These are phyloP conservation scores for Stenotaenia linearis DNA, from an alignment of 2,888 invertebrate genomes.

Conservation along the genomic window DNA sequence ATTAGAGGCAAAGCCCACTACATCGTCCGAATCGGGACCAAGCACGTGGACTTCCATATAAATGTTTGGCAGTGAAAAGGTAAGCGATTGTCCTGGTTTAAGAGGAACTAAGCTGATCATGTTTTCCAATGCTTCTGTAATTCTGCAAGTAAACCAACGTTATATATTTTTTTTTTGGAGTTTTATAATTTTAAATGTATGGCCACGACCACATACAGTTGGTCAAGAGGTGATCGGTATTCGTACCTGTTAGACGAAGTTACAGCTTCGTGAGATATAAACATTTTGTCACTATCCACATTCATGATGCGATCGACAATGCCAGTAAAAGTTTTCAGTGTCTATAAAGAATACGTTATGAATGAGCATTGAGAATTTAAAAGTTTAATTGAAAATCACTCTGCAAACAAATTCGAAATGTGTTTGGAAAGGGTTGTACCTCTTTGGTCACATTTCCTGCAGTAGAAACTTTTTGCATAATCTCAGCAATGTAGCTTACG, in stretches of 20 bases:
- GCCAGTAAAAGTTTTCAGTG: neutral
- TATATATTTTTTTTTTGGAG: too few relatives aligned
- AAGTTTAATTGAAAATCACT: too few relatives aligned
- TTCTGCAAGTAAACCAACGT: too few relatives aligned
- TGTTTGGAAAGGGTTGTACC: neutral
- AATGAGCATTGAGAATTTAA: too few relatives aligned
- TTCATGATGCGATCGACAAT: neutral
- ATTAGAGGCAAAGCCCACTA: neutral
- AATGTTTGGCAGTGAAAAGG: neutral
- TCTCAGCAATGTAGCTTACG: conserved; percentile 4
- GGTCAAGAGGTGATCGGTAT: too few relatives aligned
- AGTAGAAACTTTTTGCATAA: neutral
- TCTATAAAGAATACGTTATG: too few relatives aligned
- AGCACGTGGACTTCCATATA: neutral
- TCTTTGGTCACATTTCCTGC: neutral
- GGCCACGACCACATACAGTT: too few relatives aligned
- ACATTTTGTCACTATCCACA: neutral
- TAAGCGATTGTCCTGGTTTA: neutral
- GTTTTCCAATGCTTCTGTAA: neutral
- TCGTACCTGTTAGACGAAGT: neutral
- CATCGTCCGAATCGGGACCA: neutral
- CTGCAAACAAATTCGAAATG: too few relatives aligned
- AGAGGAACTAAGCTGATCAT: neutral
- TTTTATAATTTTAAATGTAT: too few relatives aligned
- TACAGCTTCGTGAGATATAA: neutral